Evolutionary conservation across 2,888 invertebrate genomes (phyloP).

Genomic region (Neocrepidodera transversa): DNA sequence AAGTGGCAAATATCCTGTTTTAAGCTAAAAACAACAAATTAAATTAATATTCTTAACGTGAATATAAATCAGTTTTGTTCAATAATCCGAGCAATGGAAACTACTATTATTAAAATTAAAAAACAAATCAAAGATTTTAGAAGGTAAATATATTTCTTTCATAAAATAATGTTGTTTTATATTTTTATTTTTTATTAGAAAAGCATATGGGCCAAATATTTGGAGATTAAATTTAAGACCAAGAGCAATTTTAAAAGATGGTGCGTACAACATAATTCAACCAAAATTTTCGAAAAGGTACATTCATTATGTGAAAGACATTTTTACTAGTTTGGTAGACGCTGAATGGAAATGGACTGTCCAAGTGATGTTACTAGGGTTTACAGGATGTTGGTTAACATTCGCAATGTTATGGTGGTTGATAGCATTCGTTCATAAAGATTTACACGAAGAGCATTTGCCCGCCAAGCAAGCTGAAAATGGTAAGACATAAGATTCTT

Average conservation of each 20-base stretch:
- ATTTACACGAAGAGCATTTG: slow-evolving; percentile 72
- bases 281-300: slow-evolving; percentile 81
- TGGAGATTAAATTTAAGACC: slow-evolving; percentile 69
- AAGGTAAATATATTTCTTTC: slow-evolving; percentile 27
- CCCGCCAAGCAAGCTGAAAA: slow-evolving; percentile 63
- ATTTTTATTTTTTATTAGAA: slow-evolving; percentile 36
- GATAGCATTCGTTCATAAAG: slow-evolving; percentile 91
- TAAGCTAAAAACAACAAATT: background rate
- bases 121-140: slow-evolving; percentile 31
- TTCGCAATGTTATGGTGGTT: slow-evolving; percentile 96
- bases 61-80: no score
- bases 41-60: no score
- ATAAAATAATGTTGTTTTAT: slow-evolving; percentile 7
- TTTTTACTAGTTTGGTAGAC: slow-evolving; percentile 91
- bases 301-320: slow-evolving; percentile 77
- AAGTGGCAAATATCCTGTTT: background rate
- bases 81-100: slow-evolving; percentile 2
- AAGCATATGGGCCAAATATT: slow-evolving; percentile 42
- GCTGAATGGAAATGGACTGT: slow-evolving; percentile 96
- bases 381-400: slow-evolving; percentile 89
- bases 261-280: slow-evolving; percentile 93
- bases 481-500: slow-evolving; percentile 37
- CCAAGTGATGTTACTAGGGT: slow-evolving; percentile 86
- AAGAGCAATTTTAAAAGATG: slow-evolving; percentile 91
- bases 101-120: slow-evolving; percentile 21